Evolutionary conservation across 2,888 invertebrate species (phyloP), one percentile per base, ranked within the genome.

Genomic region (Brenthis ino): DNA sequence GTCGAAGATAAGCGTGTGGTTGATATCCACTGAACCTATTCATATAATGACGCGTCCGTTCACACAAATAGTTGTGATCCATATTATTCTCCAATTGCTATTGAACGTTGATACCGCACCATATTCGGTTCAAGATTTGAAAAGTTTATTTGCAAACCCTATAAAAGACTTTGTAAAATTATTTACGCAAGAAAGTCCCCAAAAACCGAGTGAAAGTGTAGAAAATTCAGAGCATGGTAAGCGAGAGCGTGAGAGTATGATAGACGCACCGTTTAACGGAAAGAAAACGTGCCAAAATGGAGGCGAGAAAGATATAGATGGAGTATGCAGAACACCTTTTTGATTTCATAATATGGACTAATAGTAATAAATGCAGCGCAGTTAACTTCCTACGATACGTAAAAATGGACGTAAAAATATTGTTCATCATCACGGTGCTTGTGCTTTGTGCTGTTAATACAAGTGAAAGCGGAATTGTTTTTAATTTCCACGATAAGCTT

Each of bases 91-190:
- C 70, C 79, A 86, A 80, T 82, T 87, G 72, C 66, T 86, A 64
- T 58, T 85, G 66, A 77, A 80, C 77, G 79, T 75, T 37, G 71
- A 77, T 64, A 77, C 82, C 47, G 80, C 82, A 13, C 82, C 88
- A 37, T 77, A 83, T 66, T 77, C 85, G 12, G 71, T 78, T 13
- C 80, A 83, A 68, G 85, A 85, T 48, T 77, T 89, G 47, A 74
- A 85, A 1, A 82, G 85, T 54, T 79, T 89, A 69, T 91, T 91
- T 66, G 83, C 85, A 3, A 89, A 91, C 78, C 92, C 92, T 6
- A 74, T 91, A 5, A 81, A 82, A 71, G 89, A 90, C 73, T 79
- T 91, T 20, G 72, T 81, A n/a, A 70, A 79, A 76, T 65, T 79
- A 74, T 65, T 73, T 72, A 28, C 70, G 28, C 71, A 70, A 51